Conservation (phyloP, 2,888 invertebrate genomes). For the Epinotia ramella region DNA sequence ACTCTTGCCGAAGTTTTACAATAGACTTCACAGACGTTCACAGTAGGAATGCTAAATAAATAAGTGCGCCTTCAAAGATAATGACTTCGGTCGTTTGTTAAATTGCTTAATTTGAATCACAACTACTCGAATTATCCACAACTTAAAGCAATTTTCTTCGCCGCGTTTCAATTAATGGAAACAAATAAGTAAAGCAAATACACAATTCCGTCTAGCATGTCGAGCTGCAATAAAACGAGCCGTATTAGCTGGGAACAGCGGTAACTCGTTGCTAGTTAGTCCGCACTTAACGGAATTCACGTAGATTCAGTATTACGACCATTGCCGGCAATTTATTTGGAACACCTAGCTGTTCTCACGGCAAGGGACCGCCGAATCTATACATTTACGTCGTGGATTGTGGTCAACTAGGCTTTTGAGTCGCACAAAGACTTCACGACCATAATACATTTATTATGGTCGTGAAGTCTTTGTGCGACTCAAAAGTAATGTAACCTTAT, state of each 20-base stretch:
- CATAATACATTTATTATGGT: no score
- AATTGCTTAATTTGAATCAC: slow-evolving; percentile 12
- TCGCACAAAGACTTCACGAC: no score
- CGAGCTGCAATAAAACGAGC: slow-evolving; percentile 59
- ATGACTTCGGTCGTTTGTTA: slow-evolving; percentile 1
- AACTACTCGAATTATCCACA: slow-evolving; percentile 18
- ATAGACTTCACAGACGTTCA: no score
- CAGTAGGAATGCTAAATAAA: background rate
- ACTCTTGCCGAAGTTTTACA: background rate
- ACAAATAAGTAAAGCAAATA: slow-evolving; percentile 60
- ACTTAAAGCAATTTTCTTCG: slow-evolving; percentile 34
- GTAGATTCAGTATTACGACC: slow-evolving; percentile 38
- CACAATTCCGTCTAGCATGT: slow-evolving; percentile 60
- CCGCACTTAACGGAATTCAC: slow-evolving; percentile 58
- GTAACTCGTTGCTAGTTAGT: slow-evolving; percentile 55
- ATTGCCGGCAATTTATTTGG: slow-evolving; percentile 29
- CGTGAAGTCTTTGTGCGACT: no score
- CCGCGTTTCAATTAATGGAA: slow-evolving; percentile 46
- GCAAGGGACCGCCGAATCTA: background rate
- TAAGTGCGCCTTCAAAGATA: background rate
- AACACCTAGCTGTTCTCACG: slow-evolving; percentile 36
- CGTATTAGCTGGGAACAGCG: slow-evolving; percentile 57
- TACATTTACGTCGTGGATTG: no score
- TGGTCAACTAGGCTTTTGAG: no score
- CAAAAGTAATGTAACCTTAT: no score